Base-by-base conservation (phyloP, 2,888 invertebrate genomes). In the Neocrepidodera transversa region DNA sequence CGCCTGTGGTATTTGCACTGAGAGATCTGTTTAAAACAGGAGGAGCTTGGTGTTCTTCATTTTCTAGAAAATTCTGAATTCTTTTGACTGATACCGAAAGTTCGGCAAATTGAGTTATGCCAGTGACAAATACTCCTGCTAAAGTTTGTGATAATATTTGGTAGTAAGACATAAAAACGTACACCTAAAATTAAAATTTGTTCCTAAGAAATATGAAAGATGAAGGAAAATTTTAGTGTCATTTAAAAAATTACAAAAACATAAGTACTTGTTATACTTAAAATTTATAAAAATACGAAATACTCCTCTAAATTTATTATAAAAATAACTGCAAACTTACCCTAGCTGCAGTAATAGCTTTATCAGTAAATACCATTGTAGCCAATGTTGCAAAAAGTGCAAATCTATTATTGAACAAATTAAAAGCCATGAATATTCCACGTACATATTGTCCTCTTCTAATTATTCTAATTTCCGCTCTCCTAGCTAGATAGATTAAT, bases 341-440 rank as follows among this genome's bases (percentile, higher is more conserved):
- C 69, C 86, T 85, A 68, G 88, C 88, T 0, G 92, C 88, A 0
- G 88, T 86, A 64, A 94, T 81, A 1, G 79, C 74, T 64, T 88
- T 83, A 1, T 87, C 88, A 0, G 84, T 77, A 10, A 91, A 73
- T 1, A 89, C 58, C 58, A 58, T 58, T 1, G 48, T 48, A 2
- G 42, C 35, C 42, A 58, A 84, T 0, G 91, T 89, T 47, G 88
- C 81, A 72, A 91, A 91, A 0, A 94, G 82, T 0, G 94, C 89
- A 36, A 92, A 85, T 64, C 94, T 87, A 70, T 92, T 90, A 0
- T 93, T 91, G 75, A 92, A 93, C 47, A 94, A 88, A 71, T 84
- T 76, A 62, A 84, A 74, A 0, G 87, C 86, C 17, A 85, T 80
- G 8, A 85, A 86, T 68, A 87, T 84, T 0, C 86, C 87, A 70